Evolutionary conservation across 1,140 invertebrate species (phyloP).

Genomic region (Drosophila miranda): DNA sequence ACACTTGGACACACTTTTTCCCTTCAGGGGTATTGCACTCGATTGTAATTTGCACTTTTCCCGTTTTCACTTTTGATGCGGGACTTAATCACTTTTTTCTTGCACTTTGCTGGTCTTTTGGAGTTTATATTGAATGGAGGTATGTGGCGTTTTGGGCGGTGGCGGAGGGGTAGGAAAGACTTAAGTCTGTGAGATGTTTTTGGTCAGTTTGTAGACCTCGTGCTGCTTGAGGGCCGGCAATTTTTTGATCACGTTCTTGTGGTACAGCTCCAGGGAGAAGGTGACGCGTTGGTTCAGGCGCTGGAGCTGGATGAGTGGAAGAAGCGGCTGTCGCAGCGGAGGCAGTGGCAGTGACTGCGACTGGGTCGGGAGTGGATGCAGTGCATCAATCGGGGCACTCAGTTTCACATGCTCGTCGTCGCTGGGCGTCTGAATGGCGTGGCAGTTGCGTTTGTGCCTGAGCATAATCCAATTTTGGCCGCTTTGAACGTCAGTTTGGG

Average conservation of each 20-base stretch:
- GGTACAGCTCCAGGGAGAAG: conserved; percentile 65
- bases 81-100: conserved; percentile 16
- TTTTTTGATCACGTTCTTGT: conserved; percentile 76
- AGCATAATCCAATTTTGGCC: conserved; percentile 77
- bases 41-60: conserved; percentile 15
- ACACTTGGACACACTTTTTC: conserved; percentile 40
- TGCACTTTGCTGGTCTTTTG: conserved; percentile 23
- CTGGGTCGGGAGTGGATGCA: conserved; percentile 26
- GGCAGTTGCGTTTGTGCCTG: conserved; percentile 65
- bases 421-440: conserved; percentile 51
- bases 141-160: not conserved
- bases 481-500: conserved; percentile 56
- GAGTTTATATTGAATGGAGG: conserved; percentile 12
- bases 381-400: conserved; percentile 30
- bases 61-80: conserved; percentile 8
- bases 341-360: conserved; percentile 18
- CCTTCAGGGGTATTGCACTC: conserved; percentile 45
- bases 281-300: conserved; percentile 65
- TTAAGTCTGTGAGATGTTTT: conserved; percentile 69
- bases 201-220: conserved; percentile 55
- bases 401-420: conserved; percentile 71
- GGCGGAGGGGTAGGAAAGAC: not conserved
- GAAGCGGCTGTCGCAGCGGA: not conserved
- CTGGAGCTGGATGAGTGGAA: conserved; percentile 25
- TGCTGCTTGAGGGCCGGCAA: conserved; percentile 35